Conservation (phyloP, 2,113 vertebrate genomes). For the Aspiorhynchus laticeps region DNA sequence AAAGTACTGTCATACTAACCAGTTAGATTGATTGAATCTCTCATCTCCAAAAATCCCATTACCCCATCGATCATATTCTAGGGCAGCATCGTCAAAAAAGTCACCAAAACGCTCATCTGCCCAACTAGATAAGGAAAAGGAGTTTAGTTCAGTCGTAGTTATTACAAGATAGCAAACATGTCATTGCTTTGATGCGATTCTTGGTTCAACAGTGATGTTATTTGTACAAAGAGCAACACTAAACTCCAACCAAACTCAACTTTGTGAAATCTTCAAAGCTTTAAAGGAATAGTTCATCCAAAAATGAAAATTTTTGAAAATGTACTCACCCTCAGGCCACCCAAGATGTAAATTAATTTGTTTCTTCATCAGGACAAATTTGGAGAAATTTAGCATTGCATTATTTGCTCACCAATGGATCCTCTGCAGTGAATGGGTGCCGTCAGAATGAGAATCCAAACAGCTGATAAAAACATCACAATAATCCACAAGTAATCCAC, state of each 20-base stretch:
- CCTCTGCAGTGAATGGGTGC: neutral
- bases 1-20: slow-evolving; percentile 8
- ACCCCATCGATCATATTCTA: slow-evolving; percentile 10
- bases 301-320: neutral
- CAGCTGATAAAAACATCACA: neutral
- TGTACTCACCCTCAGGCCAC: neutral
- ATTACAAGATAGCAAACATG: neutral
- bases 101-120: neutral
- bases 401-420: neutral
- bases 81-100: neutral
- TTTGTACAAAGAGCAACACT: neutral
- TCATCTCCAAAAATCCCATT: slow-evolving; percentile 9
- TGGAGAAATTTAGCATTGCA: neutral
- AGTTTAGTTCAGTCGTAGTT: neutral
- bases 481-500: neutral
- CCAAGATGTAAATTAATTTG: neutral
- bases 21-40: slow-evolving; percentile 16
- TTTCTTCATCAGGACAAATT: neutral
- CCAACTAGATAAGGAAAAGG: neutral
- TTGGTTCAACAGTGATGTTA: neutral
- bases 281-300: neutral
- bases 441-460: neutral
- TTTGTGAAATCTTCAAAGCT: neutral
- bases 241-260: neutral
- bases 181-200: neutral